phyloP scores from a whole-genome alignment of 2,113 vertebrate genomes.

The Edolisoma coerulescens region DNA sequence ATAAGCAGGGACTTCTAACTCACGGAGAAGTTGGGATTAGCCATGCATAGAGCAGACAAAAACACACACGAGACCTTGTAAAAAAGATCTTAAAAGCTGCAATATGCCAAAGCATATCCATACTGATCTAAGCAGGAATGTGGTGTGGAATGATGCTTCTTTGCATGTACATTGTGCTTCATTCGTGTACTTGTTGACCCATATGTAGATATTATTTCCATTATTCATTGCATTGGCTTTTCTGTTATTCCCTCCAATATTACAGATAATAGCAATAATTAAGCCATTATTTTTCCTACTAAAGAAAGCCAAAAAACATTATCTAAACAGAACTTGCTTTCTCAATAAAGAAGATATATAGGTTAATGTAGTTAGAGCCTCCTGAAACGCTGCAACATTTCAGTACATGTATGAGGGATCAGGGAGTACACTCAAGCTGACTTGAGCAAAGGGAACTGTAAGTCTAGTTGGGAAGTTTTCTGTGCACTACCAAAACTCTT shows the following conservation, averaged over 20 bases:
- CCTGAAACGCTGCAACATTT: background rate
- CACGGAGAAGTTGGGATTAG: background rate
- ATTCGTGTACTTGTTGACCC: background rate
- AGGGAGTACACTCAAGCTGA: background rate
- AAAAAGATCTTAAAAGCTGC: background rate
- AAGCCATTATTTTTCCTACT: background rate
- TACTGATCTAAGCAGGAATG: background rate
- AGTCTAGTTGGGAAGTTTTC: background rate
- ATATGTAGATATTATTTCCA: background rate
- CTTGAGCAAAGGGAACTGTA: background rate
- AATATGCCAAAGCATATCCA: background rate
- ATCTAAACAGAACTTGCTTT: background rate
- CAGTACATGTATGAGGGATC: background rate
- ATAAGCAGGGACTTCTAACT: background rate
- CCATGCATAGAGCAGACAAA: background rate
- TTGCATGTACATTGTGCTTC: background rate
- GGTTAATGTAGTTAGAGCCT: background rate
- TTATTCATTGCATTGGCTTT: background rate
- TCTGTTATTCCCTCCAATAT: background rate
- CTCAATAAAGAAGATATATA: background rate
- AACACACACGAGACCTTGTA: background rate
- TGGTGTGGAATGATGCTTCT: background rate
- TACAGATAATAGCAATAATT: background rate
- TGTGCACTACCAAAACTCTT: conserved; percentile 5
- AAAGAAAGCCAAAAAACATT: background rate